These are phyloP conservation scores for Sphecodes monilicornis DNA, from an alignment of 2,888 invertebrate genomes.

Conservation along the genomic window DNA sequence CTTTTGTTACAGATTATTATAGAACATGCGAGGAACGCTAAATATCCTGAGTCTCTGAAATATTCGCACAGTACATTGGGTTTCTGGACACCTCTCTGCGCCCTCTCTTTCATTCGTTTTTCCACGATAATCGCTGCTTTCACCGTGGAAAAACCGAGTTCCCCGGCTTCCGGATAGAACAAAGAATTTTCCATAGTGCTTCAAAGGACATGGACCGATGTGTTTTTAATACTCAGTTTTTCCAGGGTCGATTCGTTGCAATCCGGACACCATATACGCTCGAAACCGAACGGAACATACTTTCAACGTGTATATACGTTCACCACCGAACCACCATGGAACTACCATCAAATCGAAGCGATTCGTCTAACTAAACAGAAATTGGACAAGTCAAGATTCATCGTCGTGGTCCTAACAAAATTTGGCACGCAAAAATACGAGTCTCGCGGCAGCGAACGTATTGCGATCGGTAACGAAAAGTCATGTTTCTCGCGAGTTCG, in stretches of 20 bases:
- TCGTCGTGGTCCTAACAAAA: background rate
- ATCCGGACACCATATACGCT: background rate
- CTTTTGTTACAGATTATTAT: conserved; percentile 64
- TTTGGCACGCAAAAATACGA: conserved; percentile 3
- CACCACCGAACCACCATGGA: background rate
- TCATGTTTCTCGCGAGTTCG: background rate
- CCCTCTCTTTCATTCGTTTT: background rate
- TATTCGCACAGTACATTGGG: conserved; percentile 20
- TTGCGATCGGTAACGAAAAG: background rate
- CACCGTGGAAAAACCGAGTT: background rate
- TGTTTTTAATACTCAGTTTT: background rate
- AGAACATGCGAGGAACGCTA: conserved; percentile 70
- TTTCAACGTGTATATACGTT: background rate
- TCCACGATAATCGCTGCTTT: conserved; percentile 6
- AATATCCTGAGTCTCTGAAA: conserved; percentile 68
- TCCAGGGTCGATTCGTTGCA: background rate
- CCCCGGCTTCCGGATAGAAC: background rate
- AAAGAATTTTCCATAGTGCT: background rate
- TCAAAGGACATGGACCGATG: background rate
- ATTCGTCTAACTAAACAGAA: conserved; percentile 27
- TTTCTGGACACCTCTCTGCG: conserved; percentile 20
- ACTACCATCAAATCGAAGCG: conserved; percentile 2
- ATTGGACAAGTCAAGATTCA: background rate
- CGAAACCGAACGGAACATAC: background rate
- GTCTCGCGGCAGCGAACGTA: background rate